These are phyloP conservation scores for Prenolepis imparis DNA, from an alignment of 2,888 invertebrate genomes.

Conservation along the genomic window DNA sequence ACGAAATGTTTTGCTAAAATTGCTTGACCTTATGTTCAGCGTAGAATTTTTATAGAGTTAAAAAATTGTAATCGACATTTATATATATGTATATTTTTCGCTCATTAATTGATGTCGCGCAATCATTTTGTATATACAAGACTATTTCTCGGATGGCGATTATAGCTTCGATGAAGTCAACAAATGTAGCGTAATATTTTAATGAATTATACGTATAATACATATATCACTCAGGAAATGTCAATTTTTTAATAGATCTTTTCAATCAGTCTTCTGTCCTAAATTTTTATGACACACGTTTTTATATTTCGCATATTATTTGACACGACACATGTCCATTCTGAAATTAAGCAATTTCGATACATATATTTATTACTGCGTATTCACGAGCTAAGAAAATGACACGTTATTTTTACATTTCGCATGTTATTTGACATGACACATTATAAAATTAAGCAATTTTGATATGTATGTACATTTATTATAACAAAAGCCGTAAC, in stretches of 20 bases:
- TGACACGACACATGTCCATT: neutral
- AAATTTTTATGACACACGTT: neutral
- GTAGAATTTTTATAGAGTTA: neutral
- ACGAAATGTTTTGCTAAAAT: conserved; percentile 12
- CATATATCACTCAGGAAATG: neutral
- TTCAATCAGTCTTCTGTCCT: neutral
- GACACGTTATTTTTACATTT: neutral
- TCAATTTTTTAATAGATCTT: neutral
- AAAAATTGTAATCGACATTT: neutral
- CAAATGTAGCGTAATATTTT: neutral
- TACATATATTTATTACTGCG: neutral
- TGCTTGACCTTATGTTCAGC: neutral
- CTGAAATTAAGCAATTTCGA: neutral
- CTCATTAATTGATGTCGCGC: neutral
- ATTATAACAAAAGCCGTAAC: neutral
- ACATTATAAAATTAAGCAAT: neutral
- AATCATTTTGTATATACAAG: neutral
- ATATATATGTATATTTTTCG: neutral
- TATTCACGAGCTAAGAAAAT: neutral
- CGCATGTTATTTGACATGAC: neutral
- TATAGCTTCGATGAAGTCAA: conserved; percentile 3
- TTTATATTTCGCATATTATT: neutral
- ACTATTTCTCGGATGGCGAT: neutral
- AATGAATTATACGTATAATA: neutral
- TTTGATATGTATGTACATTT: conserved; percentile 10